Evolutionary conservation across 1,140 invertebrate genomes (phyloP).

Genomic region (Nylanderia fulva): DNA sequence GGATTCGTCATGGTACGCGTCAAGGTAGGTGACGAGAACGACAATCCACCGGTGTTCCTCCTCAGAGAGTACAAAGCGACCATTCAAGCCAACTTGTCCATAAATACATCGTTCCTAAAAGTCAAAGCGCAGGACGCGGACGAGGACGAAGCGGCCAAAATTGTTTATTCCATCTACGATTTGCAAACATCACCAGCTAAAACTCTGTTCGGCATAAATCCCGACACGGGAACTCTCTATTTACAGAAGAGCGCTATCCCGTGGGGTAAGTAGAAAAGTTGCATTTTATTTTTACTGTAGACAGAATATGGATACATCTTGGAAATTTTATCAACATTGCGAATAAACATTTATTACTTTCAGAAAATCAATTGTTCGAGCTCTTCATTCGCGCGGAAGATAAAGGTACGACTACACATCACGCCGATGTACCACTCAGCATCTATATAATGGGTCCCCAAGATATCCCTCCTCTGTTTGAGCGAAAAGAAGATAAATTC

Average conservation of each 20-base stretch:
- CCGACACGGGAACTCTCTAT: conserved; percentile 89
- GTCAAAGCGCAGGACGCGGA: conserved; percentile 91
- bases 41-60: conserved; percentile 93
- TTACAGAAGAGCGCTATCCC: conserved; percentile 87
- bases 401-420: conserved; percentile 89
- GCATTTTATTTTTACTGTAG: conserved; percentile 5
- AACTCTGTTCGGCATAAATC: conserved; percentile 89
- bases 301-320: neutral
- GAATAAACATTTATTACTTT: conserved; percentile 69
- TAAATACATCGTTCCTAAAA: conserved; percentile 89
- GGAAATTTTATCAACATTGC: neutral
- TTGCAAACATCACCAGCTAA: conserved; percentile 87
- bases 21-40: conserved; percentile 94
- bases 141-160: conserved; percentile 88
- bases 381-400: conserved; percentile 96
- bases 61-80: conserved; percentile 93
- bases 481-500: conserved; percentile 90
- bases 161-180: conserved; percentile 92
- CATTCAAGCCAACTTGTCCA: conserved; percentile 88
- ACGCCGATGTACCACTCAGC: conserved; percentile 93
- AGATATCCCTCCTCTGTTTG: conserved; percentile 90
- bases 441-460: conserved; percentile 91
- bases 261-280: conserved; percentile 85
- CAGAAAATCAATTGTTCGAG: conserved; percentile 93
- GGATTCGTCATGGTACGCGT: conserved; percentile 93